These are phyloP conservation scores for Synanthedon vespiformis DNA, from an alignment of 2,888 invertebrate genomes.

Conservation along the genomic window DNA sequence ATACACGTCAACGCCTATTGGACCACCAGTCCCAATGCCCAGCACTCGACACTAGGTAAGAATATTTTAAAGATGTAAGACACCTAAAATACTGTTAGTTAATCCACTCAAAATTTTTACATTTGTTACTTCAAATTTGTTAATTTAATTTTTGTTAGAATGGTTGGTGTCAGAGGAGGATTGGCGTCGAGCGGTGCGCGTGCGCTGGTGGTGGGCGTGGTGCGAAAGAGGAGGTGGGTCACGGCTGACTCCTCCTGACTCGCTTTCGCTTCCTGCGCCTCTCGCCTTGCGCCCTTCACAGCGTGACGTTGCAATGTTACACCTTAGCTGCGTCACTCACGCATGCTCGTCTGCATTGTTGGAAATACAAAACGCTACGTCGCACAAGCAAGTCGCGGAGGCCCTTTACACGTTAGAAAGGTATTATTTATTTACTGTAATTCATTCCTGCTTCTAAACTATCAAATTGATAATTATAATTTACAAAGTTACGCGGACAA, in stretches of 20 bases:
- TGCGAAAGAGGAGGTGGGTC: slow-evolving; percentile 12
- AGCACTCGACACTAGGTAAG: slow-evolving; percentile 51
- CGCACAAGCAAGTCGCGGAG: slow-evolving; percentile 69
- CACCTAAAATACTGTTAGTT: too few species aligned
- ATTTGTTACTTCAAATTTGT: too few species aligned
- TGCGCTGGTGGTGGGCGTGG: slow-evolving; percentile 48
- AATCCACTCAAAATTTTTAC: too few species aligned
- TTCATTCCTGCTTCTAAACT: too few species aligned
- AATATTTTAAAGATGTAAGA: slow-evolving; percentile 1
- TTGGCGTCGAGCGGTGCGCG: slow-evolving; percentile 40
- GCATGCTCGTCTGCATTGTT: slow-evolving; percentile 65
- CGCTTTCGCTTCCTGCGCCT: slow-evolving; percentile 26
- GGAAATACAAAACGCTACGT: slow-evolving; percentile 74
- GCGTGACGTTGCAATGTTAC: slow-evolving; percentile 58
- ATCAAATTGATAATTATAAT: too few species aligned
- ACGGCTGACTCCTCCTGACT: slow-evolving; percentile 19
- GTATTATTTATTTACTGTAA: slow-evolving; percentile 28
- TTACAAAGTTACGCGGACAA: too few species aligned
- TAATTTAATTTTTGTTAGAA: slow-evolving; percentile 20
- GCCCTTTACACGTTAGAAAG: slow-evolving; percentile 68
- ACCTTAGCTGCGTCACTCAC: slow-evolving; percentile 62
- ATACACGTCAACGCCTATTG: slow-evolving; percentile 46
- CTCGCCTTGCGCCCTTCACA: slow-evolving; percentile 28
- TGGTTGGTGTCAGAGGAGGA: slow-evolving; percentile 46
- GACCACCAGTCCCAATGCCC: slow-evolving; percentile 49